phyloP scores from a whole-genome alignment of 1,140 invertebrate genomes.

The Pseudomyrmex cubaensis region DNA sequence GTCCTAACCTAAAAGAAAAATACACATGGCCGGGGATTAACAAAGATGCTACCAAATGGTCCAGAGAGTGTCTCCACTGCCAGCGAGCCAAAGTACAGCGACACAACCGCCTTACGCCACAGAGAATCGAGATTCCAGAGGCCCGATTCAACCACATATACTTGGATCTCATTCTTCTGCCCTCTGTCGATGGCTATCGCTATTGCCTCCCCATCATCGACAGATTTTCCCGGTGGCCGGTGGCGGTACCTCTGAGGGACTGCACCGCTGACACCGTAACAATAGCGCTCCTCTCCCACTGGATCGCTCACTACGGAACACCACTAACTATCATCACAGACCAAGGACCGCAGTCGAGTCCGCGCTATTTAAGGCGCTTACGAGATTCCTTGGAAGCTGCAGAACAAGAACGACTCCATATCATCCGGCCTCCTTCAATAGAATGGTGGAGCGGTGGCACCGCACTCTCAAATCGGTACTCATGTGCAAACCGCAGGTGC shows the following conservation, averaged over 20 bases:
- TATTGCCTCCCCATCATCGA: conserved; percentile 72
- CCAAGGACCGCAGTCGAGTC: background rate
- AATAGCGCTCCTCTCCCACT: conserved; percentile 67
- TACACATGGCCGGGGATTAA: no score
- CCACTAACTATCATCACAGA: conserved; percentile 72
- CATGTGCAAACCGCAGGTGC: background rate
- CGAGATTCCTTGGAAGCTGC: background rate
- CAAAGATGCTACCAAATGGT: conserved; percentile 12
- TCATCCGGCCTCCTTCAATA: background rate
- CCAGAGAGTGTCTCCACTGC: conserved; percentile 8
- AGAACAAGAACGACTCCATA: background rate
- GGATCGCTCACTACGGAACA: conserved; percentile 76
- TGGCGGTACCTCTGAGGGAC: conserved; percentile 65
- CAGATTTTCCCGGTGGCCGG: conserved; percentile 74
- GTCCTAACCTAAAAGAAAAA: no score
- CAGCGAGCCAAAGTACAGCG: conserved; percentile 38
- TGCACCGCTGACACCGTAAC: conserved; percentile 77
- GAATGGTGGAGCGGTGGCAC: background rate
- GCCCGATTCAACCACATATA: conserved; percentile 35
- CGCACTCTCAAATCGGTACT: conserved; percentile 17
- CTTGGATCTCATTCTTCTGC: conserved; percentile 32
- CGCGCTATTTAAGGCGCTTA: background rate
- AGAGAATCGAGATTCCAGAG: conserved; percentile 22
- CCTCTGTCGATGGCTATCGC: conserved; percentile 20
- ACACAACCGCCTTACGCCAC: background rate